Conservation (phyloP, 2,797 vertebrate genomes). For the Avahi laniger region DNA sequence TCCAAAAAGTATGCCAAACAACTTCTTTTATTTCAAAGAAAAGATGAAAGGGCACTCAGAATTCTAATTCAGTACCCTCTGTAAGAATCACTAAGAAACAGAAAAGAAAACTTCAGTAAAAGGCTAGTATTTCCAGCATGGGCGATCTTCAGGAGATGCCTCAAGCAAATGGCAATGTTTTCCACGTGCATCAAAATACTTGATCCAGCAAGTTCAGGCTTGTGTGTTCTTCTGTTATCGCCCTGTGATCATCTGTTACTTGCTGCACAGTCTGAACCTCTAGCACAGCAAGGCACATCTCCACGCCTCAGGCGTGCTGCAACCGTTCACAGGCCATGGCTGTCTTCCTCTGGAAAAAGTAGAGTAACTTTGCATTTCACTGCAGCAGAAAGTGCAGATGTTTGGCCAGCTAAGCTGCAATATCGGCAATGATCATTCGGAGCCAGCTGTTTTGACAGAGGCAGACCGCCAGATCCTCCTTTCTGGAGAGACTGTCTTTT, state of each 20-base stretch:
- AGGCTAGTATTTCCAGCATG: neutral
- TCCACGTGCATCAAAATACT: neutral
- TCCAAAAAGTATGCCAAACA: neutral
- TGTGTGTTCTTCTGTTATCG: neutral
- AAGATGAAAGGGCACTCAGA: neutral
- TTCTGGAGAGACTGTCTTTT: neutral
- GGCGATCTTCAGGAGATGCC: neutral
- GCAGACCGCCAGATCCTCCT: neutral
- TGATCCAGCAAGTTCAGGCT: neutral
- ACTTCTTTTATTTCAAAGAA: conserved; percentile 30
- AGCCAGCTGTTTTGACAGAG: conserved; percentile 14
- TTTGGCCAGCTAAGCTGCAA: neutral
- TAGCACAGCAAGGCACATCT: neutral
- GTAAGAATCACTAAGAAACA: neutral
- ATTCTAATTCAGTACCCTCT: neutral
- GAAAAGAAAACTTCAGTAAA: neutral
- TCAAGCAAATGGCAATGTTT: neutral
- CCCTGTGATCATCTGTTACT: neutral
- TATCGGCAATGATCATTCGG: neutral
- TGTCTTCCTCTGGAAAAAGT: neutral
- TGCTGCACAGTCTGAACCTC: neutral
- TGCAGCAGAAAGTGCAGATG: neutral
- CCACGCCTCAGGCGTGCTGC: neutral
- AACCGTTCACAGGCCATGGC: neutral
- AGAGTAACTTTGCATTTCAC: neutral